phyloP scores from a whole-genome alignment of 2,888 invertebrate species.

The Rhagonycha fulva region DNA sequence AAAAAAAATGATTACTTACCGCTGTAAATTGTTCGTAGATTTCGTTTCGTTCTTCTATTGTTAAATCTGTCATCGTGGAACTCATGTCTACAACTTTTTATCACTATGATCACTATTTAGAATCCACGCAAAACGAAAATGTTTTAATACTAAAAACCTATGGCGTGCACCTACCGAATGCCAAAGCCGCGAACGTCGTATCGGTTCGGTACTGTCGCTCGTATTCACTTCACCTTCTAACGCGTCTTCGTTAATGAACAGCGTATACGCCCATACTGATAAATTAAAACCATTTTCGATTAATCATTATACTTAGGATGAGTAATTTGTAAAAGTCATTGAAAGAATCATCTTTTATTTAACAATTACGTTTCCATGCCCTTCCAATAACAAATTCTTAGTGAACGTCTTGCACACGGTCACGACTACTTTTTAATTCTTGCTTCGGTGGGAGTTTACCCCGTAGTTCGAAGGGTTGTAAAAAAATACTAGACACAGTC shows the following conservation, averaged over 20 bases:
- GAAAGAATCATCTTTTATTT: neutral
- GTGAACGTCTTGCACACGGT: too few species aligned
- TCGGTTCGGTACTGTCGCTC: neutral
- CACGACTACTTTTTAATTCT: too few species aligned
- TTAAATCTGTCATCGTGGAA: conserved; percentile 50
- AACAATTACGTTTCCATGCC: neutral
- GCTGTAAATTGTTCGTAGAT: conserved; percentile 76
- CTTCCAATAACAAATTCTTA: too few species aligned
- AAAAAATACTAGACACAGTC: too few species aligned
- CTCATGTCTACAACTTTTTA: neutral
- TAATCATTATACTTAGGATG: neutral
- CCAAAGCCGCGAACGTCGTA: neutral
- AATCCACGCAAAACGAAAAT: neutral
- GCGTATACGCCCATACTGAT: neutral
- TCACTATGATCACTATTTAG: neutral
- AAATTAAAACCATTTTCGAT: neutral
- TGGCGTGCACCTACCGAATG: neutral
- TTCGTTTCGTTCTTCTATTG: conserved; percentile 73
- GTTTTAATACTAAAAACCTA: neutral
- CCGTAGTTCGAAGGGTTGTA: too few species aligned
- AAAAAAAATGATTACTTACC: conserved; percentile 58
- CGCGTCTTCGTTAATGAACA: neutral
- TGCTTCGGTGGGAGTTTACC: too few species aligned
- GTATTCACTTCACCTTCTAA: neutral
- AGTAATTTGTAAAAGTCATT: neutral